Evolutionary conservation across 2,888 invertebrate genomes (phyloP), one percentile per base, ranked within the genome.

Genomic region (Platycnemis pennipes): DNA sequence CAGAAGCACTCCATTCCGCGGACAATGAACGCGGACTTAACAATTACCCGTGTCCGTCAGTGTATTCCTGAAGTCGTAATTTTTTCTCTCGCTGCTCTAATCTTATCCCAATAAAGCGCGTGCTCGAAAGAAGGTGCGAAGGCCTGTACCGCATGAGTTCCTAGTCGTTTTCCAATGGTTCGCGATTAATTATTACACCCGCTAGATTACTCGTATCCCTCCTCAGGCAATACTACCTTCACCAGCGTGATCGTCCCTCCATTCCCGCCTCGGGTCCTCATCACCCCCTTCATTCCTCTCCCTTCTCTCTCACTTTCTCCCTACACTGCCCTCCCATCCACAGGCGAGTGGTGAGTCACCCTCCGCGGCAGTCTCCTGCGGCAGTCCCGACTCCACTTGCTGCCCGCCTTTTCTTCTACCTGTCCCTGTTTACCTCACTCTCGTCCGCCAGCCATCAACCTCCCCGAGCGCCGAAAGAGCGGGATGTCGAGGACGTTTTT

Each of bases 351-450:
- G 44, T 91, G 91, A 91, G 56, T 91, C 91, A 87, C 45, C 37
- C 77, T 31, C 77, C 16, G 1, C 11, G 13, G 13, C 49, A 16
- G 13, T 19, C 49, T 49, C 49, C 49, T 19, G 87, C 19, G 46
- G 45, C 63, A 56, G 37, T 63, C n/a, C 63, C 91, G 42, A 26
- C 69, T 44, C 91, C 56, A 56, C 63, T 63, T 56, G 91, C 63
- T 69, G 53, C 37, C 37, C 89, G 56, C 63, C 56, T 91, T 37
- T 77, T 77, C 77, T 77, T 77, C 19, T 63, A 77, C 77, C 63
- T 26, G 42, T 56, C 37, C 26, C 87, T 42, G n/a, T n/a, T n/a
- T 44, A 16, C 42, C 37, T 86, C 86, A 16, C 44, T 11, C 42
- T 45, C 87, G 5, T 37, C n/a, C 45, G 42, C 44, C 44, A 31